Base-by-base conservation (phyloP, 2,113 vertebrate genomes). In the Tragelaphus strepsiceros region DNA sequence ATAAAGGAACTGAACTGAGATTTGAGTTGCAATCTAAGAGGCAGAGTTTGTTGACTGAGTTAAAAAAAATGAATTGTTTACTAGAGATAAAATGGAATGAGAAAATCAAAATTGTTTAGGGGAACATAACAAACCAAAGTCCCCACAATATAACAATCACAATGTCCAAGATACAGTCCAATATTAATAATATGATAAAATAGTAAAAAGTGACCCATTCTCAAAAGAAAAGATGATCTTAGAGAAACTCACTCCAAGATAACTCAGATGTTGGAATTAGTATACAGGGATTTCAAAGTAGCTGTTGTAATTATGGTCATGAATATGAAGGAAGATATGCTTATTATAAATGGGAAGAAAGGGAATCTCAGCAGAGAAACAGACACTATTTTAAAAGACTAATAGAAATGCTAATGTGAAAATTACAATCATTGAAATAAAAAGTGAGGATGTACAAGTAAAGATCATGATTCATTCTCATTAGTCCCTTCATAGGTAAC, bases 351-450 rank as follows among this genome's bases (percentile, higher is more conserved):
- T 46, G n/a, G 21, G 51, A 88, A 74, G 46, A 67, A 94, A 71
- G 86, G 86, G 92, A 88, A 92, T n/a, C 15, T 95, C 61, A 82
- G 6, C 64, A 89, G 26, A 95, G 15, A 89, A 95, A 94, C 21
- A 62, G 11, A 67, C 62, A 80, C 39, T 56, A 85, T 81, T 81
- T 81, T 51, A 58, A 92, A 84, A 88, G 56, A 46, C 15, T 74
- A 81, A 62, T 84, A 17, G 13, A 94, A 92, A n/a, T 43, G 90
- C 21, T 74, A 78, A 86, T 74, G 61, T 64, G 10, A 95, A 96
- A 87, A 96, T 85, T 21, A 54, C 1, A 83, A 91, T 86, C 80
- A 46, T 78, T 94, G 39, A 96, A 94, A 94, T 54, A 74, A 95
- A 94, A 83, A 46, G 4, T 92, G 13, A 92, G 6, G 58, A 88